Conservation (phyloP, 2,113 vertebrate genomes). For the Chaetura pelagica region DNA sequence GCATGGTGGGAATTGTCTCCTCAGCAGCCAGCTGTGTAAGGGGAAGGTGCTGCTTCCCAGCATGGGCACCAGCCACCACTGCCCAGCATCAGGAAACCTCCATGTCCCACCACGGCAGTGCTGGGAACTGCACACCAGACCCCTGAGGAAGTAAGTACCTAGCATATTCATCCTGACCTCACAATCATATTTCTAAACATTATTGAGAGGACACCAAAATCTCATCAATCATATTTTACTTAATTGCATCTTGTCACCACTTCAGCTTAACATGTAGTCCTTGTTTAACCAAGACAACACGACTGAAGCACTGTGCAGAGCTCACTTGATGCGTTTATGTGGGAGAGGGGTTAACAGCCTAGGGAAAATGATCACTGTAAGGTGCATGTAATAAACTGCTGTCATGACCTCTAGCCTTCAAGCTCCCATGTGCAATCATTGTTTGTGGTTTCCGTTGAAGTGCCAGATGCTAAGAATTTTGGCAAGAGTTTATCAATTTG, state of each 20-base stretch:
- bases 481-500: constrained; percentile 64
- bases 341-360: constrained; percentile 50
- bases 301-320: not conserved
- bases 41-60: not conserved
- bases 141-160: not conserved
- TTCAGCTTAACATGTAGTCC: not conserved
- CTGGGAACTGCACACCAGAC: not conserved
- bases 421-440: constrained; percentile 64
- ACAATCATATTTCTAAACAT: not conserved
- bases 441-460: constrained; percentile 44
- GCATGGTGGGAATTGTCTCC: rapidly evolving
- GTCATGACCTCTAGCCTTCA: constrained; percentile 66
- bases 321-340: constrained; percentile 33
- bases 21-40: rapidly evolving
- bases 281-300: constrained; percentile 47
- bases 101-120: rapidly evolving
- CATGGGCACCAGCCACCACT: not conserved
- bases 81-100: not conserved
- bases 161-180: not conserved
- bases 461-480: constrained; percentile 66
- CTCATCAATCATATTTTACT: constrained; percentile 64
- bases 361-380: constrained; percentile 63
- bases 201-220: constrained; percentile 23
- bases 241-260: constrained; percentile 56
- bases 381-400: constrained; percentile 75